Percentiles rank a stretch among this genome's conserved stretches.
Conservation (phyloP, 2,113 vertebrate genomes). For the Regulus satrapa region DNA sequence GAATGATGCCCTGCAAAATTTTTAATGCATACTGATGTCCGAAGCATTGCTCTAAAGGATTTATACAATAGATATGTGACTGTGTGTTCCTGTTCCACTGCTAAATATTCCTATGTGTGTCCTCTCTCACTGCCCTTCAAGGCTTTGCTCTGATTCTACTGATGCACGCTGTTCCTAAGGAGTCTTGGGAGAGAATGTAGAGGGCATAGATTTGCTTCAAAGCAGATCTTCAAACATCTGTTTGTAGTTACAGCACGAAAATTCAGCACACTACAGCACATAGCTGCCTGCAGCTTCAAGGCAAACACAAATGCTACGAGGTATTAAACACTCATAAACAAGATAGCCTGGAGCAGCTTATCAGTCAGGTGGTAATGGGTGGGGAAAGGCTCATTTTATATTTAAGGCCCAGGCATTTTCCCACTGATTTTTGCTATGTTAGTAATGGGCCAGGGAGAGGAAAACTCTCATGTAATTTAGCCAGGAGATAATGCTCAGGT, state of each 20-base stretch:
- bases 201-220: slow-evolving; percentile 53
- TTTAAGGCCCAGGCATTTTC: background rate
- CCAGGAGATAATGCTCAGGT: background rate
- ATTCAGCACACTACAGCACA: slow-evolving; percentile 61
- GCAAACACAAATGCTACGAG: slow-evolving; percentile 51
- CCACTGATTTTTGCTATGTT: background rate
- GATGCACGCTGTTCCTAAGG: background rate
- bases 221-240: slow-evolving; percentile 67
- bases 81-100: background rate
- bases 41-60: background rate
- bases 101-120: background rate
- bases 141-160: background rate
- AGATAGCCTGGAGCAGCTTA: background rate
- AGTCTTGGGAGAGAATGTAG: slow-evolving; percentile 34
- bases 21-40: background rate
- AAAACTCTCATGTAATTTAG: background rate
- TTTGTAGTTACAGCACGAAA: slow-evolving; percentile 58
- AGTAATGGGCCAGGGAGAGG: background rate
- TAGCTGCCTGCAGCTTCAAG: slow-evolving; percentile 65
- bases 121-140: background rate
- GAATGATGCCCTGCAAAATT: background rate
- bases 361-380: background rate
- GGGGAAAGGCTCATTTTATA: background rate
- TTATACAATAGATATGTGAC: background rate
- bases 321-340: slow-evolving; percentile 51